These are phyloP conservation scores for Meteorus colon DNA, from an alignment of 2,888 invertebrate genomes.

Conservation along the genomic window DNA sequence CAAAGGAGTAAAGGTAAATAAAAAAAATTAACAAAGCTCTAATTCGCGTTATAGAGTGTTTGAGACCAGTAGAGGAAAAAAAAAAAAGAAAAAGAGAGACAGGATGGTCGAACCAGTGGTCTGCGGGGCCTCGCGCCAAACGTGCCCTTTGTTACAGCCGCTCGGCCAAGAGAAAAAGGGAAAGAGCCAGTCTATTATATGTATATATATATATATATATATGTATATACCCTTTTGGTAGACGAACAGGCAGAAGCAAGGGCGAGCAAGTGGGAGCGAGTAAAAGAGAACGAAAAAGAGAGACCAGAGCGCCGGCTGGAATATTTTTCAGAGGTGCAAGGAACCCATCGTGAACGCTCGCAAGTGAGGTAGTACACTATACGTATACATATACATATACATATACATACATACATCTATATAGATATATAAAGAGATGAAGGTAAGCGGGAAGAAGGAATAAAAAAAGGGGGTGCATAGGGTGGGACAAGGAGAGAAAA, in stretches of 20 bases:
- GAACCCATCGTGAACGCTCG: conserved; percentile 48
- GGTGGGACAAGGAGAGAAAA: conserved; percentile 40
- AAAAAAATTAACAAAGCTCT: conserved; percentile 54
- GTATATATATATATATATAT: conserved; percentile 1
- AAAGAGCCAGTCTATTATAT: conserved; percentile 4
- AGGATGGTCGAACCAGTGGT: conserved; percentile 40
- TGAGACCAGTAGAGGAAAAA: conserved; percentile 40
- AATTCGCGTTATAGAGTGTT: conserved; percentile 34
- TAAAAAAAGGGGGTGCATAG: conserved; percentile 39
- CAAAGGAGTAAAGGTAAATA: background rate
- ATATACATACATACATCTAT: background rate
- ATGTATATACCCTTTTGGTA: background rate
- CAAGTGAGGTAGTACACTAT: conserved; percentile 19
- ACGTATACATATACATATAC: background rate
- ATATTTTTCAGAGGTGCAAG: conserved; percentile 60
- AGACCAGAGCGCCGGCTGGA: conserved; percentile 35
- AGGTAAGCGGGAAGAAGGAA: conserved; percentile 39
- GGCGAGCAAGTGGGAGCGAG: background rate
- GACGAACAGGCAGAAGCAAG: background rate
- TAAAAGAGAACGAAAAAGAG: background rate
- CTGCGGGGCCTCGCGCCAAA: conserved; percentile 44
- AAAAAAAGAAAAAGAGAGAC: conserved; percentile 28
- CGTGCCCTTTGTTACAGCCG: conserved; percentile 42
- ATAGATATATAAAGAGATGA: conserved; percentile 31
- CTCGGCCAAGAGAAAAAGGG: conserved; percentile 28